Conservation (phyloP, 2,888 invertebrate species). For the Oconnorella tubifera region DNA sequence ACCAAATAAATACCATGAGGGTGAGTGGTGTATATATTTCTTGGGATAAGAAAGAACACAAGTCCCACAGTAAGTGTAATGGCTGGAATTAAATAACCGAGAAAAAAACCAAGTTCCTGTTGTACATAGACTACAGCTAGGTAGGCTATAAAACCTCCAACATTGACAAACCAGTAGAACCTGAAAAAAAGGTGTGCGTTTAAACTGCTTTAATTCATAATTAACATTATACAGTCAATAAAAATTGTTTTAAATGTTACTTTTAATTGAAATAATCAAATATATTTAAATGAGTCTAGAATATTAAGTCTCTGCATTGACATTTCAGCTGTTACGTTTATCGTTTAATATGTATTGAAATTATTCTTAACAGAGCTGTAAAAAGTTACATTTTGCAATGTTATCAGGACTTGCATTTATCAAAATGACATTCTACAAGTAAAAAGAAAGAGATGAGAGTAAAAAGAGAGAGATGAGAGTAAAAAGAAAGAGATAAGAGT, state of each 20-base stretch:
- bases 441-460: no score
- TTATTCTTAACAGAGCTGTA: no score
- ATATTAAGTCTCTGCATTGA: no score
- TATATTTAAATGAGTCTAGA: background rate
- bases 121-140: slow-evolving; percentile 48
- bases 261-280: background rate
- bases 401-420: no score
- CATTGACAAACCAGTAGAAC: slow-evolving; percentile 54
- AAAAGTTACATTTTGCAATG: no score
- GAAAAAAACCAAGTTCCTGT: slow-evolving; percentile 46
- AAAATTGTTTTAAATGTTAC: background rate
- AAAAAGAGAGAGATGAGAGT: no score
- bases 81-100: slow-evolving; percentile 47
- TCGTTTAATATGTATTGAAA: no score
- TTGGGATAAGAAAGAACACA: slow-evolving; percentile 40
- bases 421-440: no score
- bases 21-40: slow-evolving; percentile 32
- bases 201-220: no score
- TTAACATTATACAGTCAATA: background rate
- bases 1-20: no score
- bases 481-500: background rate
- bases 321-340: no score
- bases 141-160: slow-evolving; percentile 46
- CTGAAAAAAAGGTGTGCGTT: slow-evolving; percentile 30
- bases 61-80: slow-evolving; percentile 43